Evolutionary conservation across 64 coral and sea anemone species (phyloP).

Genomic region (Hydrozoanthus tunicans): DNA sequence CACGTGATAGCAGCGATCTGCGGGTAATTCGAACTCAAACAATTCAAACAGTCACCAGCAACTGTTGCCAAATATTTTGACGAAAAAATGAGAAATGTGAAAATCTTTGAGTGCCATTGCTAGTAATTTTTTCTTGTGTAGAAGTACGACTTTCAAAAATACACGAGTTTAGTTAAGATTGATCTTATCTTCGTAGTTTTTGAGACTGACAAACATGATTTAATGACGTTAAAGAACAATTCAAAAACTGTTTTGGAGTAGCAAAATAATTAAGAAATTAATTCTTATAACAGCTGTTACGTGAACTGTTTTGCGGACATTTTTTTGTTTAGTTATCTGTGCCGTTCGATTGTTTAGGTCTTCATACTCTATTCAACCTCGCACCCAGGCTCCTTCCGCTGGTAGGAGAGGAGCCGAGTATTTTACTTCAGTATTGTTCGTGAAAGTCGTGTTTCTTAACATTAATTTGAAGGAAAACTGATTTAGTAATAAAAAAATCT

Average conservation of each 20-base stretch:
- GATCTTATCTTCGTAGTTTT: neutral
- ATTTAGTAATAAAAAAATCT: too few relatives aligned
- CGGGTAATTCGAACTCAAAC: constrained; percentile 58
- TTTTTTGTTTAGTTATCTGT: too few relatives aligned
- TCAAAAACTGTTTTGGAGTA: too few relatives aligned
- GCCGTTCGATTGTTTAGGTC: too few relatives aligned
- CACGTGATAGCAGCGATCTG: constrained; percentile 9
- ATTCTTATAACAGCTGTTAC: too few relatives aligned
- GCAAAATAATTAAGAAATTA: too few relatives aligned
- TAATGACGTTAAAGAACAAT: too few relatives aligned
- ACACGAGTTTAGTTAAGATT: neutral
- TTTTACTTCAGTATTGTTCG: too few relatives aligned
- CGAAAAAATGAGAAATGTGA: neutral
- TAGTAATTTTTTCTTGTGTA: neutral
- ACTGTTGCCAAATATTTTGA: constrained; percentile 98
- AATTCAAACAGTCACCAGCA: constrained; percentile 78
- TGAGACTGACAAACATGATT: neutral
- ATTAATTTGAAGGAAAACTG: neutral
- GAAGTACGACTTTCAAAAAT: neutral
- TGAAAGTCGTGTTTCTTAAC: neutral
- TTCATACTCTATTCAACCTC: too few relatives aligned
- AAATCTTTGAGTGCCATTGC: neutral
- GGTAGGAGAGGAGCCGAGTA: too few relatives aligned
- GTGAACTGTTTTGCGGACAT: too few relatives aligned
- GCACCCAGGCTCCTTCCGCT: too few relatives aligned